Evolutionary conservation across 2,888 invertebrate species (phyloP), one percentile per base, ranked within the genome.

Genomic region (Troides helena): DNA sequence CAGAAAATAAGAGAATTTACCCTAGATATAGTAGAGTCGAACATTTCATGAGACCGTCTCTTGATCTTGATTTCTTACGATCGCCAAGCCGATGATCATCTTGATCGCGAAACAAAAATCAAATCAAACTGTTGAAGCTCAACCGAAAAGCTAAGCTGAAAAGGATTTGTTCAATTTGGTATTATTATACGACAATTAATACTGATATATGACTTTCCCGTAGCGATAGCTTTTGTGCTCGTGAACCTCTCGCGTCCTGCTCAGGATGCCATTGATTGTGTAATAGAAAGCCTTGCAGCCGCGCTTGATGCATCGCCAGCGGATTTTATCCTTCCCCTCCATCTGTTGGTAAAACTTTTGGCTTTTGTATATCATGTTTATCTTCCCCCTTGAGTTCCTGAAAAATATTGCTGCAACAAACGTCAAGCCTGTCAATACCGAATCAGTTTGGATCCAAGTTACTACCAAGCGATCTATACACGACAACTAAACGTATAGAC

Each of bases 261-360:
- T 21, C 6, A 74, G 39, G 6, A 69, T 56, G 6, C 74, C 74
- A 14, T 72, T 73, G 2, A 77, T 53, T 2, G 77, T 80, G 57
- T 78, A 78, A n/a, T 77, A 78, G 21, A 73, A 75, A 0, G 83
- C 81, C 6, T 74, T 78, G 68, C 83, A 83, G 0, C 80, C 80
- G 18, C 82, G 67, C 25, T 80, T 81, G 0, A 80, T 81, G 57
- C 82, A 83, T 18, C 83, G 76, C 82, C 83, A 82, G 43, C 83
- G 73, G 0, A 78, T 62, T 30, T 76, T 80, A 14, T 72, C 68
- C n/a, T 67, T 61, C 5, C 74, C 75, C 23, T 79, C 79, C 1
- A 71, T n/a, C 25, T 78, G 78, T 64, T 78, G 77, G 58, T 81
- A 80, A 68, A 73, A 81, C 69, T 76, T 80, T 6, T 75, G 72